Percentiles rank a stretch among this genome's conserved stretches.
Evolutionary conservation across 92 coral and sea anemone genomes (phyloP).

Genomic region (Virgularia gustaviana): DNA sequence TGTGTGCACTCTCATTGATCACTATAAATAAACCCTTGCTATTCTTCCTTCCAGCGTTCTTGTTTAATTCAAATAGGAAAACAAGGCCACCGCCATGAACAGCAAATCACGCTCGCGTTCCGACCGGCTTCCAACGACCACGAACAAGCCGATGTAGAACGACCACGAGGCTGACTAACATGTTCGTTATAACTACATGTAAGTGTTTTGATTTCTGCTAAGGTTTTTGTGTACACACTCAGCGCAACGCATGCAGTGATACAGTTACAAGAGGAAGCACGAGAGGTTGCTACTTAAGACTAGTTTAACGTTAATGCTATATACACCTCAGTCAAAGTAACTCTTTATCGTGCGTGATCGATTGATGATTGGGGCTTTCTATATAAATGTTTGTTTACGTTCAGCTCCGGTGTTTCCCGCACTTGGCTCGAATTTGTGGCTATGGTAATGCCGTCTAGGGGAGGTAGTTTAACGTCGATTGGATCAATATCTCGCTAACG

Average conservation of each 20-base stretch:
- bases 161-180: too few species aligned
- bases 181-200: too few species aligned
- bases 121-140: too few species aligned
- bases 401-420: too few species aligned
- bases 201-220: constrained; percentile 26
- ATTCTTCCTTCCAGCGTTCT: constrained; percentile 3
- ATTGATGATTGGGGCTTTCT: too few species aligned
- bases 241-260: constrained; percentile 14
- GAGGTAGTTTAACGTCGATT: constrained; percentile 8
- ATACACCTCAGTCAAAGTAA: constrained; percentile 7
- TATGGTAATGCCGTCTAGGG: not conserved
- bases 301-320: too few species aligned
- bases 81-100: too few species aligned
- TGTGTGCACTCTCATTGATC: constrained; percentile 31
- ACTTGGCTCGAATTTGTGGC: too few species aligned
- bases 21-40: constrained; percentile 22
- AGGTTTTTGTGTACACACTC: constrained; percentile 19
- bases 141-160: too few species aligned
- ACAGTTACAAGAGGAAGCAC: constrained; percentile 40
- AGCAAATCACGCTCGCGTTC: too few species aligned
- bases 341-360: not conserved
- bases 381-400: too few species aligned
- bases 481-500: constrained; percentile 18
- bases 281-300: constrained; percentile 13
- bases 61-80: too few species aligned